Evolutionary conservation across 2,888 invertebrate species (phyloP).

Genomic region (Parnassius glacialis): DNA sequence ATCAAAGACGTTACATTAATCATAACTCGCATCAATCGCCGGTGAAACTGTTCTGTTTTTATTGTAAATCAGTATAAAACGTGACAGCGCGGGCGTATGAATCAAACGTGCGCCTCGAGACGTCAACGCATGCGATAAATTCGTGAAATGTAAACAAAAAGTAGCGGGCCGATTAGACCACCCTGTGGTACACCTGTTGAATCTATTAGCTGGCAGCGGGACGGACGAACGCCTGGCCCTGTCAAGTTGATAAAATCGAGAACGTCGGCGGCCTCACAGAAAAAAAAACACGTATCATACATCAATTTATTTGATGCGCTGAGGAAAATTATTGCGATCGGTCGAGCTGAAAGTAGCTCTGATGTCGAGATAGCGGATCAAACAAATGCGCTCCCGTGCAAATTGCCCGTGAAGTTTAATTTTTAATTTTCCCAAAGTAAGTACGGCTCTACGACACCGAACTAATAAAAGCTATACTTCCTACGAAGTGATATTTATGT

Average conservation of each 20-base stretch:
- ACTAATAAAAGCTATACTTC: conserved; percentile 69
- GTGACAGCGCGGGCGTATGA: conserved; percentile 75
- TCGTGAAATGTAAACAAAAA: conserved; percentile 74
- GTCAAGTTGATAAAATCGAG: conserved; percentile 60
- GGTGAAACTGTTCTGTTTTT: conserved; percentile 75
- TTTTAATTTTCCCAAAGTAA: conserved; percentile 61
- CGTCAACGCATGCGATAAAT: conserved; percentile 74
- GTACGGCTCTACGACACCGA: conserved; percentile 56
- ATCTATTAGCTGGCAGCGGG: conserved; percentile 60
- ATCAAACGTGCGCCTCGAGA: conserved; percentile 74
- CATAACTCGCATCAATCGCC: conserved; percentile 80
- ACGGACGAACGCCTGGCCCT: conserved; percentile 44
- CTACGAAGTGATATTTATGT: conserved; percentile 73
- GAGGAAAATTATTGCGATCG: conserved; percentile 64
- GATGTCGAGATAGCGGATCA: conserved; percentile 53
- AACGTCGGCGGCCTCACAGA: conserved; percentile 40
- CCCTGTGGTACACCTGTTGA: conserved; percentile 76
- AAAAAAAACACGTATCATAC: conserved; percentile 49
- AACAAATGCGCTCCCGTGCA: conserved; percentile 58
- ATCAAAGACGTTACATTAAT: conserved; percentile 78
- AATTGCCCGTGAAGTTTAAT: conserved; percentile 67
- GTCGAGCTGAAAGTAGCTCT: conserved; percentile 47
- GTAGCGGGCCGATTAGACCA: conserved; percentile 62
- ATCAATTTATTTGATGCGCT: conserved; percentile 67
- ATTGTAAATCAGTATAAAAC: conserved; percentile 81